Percentiles rank a stretch among this genome's conserved stretches.
These are phyloP conservation scores for Zosterops pallidus DNA, from an alignment of 2,113 vertebrate species.

Conservation along the genomic window DNA sequence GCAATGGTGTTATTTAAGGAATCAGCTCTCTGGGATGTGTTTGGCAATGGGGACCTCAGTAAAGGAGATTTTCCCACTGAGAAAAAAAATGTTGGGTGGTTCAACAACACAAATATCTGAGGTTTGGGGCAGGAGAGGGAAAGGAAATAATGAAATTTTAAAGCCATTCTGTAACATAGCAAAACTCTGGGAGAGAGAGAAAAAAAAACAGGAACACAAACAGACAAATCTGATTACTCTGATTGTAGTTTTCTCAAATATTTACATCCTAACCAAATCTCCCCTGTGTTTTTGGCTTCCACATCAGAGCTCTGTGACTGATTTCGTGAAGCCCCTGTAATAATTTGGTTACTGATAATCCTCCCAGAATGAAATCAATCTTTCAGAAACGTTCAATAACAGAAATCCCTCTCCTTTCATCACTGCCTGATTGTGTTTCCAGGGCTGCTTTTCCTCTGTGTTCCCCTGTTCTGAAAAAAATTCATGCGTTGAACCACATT, in stretches of 20 bases:
- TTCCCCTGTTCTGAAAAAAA: not conserved
- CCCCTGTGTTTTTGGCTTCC: not conserved
- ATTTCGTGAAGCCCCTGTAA: not conserved
- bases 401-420: not conserved
- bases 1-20: not conserved
- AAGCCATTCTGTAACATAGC: not conserved
- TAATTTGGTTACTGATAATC: not conserved
- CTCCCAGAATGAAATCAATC: not conserved
- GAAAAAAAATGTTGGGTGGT: not conserved
- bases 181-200: not conserved
- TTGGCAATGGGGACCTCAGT: not conserved
- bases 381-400: fast-evolving
- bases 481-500: not conserved
- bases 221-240: not conserved
- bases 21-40: not conserved
- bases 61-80: not conserved
- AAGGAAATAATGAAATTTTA: not conserved
- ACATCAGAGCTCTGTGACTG: not conserved
- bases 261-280: not conserved
- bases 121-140: not conserved
- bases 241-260: not conserved
- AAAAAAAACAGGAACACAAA: not conserved
- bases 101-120: not conserved
- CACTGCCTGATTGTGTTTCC: not conserved
- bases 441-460: not conserved